Evolutionary conservation across 1,140 invertebrate species (phyloP).

Genomic region (Lordiphosa mommai): DNA sequence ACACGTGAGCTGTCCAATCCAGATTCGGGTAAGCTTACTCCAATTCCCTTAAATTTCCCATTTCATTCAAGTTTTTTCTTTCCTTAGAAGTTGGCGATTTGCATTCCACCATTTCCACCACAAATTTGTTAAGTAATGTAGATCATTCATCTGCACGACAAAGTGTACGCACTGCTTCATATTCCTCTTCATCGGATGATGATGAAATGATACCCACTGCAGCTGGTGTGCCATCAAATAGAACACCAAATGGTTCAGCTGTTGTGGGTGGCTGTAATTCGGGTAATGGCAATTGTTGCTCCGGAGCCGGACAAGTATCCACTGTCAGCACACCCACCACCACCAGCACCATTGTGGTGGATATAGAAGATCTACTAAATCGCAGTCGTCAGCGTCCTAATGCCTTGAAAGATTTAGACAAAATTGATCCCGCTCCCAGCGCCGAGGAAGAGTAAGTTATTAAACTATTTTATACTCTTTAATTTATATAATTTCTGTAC

Average conservation of each 20-base stretch:
- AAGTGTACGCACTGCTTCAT: constrained; percentile 60
- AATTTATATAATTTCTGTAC: background rate
- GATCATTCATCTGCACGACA: constrained; percentile 51
- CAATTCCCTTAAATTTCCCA: background rate
- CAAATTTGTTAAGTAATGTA: constrained; percentile 60
- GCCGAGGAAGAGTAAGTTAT: constrained; percentile 44
- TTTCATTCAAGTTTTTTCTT: background rate
- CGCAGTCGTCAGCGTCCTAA: constrained; percentile 40
- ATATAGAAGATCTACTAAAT: constrained; percentile 87
- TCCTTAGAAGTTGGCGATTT: constrained; percentile 42
- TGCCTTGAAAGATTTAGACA: constrained; percentile 34
- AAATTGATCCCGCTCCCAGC: constrained; percentile 37
- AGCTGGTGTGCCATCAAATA: constrained; percentile 18
- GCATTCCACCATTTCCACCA: constrained; percentile 70
- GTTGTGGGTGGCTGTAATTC: constrained; percentile 64
- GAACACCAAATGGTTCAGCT: background rate
- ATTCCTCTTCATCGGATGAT: constrained; percentile 70
- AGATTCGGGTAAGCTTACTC: constrained; percentile 59
- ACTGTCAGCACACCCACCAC: constrained; percentile 51
- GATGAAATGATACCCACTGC: constrained; percentile 79
- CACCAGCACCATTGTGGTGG: constrained; percentile 81
- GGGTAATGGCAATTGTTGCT: constrained; percentile 60
- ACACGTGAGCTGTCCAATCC: constrained; percentile 73
- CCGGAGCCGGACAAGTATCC: constrained; percentile 16
- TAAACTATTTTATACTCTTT: background rate